Percentiles rank a stretch among this genome's conserved stretches.
phyloP scores from a whole-genome alignment of 2,888 invertebrate species.

The Heteromyza rotundicornis region DNA sequence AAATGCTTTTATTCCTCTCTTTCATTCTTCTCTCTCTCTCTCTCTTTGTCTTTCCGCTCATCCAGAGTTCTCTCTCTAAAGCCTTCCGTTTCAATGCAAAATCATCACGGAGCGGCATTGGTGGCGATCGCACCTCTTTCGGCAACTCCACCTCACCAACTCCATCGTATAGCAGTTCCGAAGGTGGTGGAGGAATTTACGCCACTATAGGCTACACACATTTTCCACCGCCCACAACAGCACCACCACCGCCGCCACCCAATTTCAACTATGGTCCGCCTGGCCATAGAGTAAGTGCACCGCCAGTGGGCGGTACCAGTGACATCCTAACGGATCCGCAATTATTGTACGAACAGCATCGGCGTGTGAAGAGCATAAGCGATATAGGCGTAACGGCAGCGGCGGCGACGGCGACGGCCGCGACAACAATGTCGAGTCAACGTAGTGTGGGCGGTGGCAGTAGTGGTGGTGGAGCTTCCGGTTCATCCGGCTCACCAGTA shows the following conservation, averaged over 20 bases:
- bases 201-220: conserved; percentile 57
- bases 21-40: too few relatives aligned
- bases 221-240: conserved; percentile 57
- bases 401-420: conserved; percentile 36
- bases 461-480: conserved; percentile 46
- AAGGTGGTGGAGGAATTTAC: conserved; percentile 61
- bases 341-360: conserved; percentile 56
- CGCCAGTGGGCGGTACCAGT: conserved; percentile 48
- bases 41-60: too few relatives aligned
- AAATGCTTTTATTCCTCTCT: too few relatives aligned
- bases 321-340: conserved; percentile 45
- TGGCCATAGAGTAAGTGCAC: conserved; percentile 60
- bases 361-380: conserved; percentile 62
- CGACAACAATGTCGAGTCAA: too few relatives aligned
- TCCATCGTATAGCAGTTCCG: conserved; percentile 63
- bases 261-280: conserved; percentile 46
- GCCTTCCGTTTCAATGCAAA: conserved; percentile 62
- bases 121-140: conserved; percentile 58
- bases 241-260: conserved; percentile 53
- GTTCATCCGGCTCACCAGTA: conserved; percentile 53
- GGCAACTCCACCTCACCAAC: conserved; percentile 63
- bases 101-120: conserved; percentile 45
- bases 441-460: conserved; percentile 31
- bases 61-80: conserved; percentile 62
- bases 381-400: conserved; percentile 58